A percentile compares a stretch with the other conserved stretches of the same genome.
Conservation (phyloP, 2,888 invertebrate species). For the Pterobdella sp. region DNA sequence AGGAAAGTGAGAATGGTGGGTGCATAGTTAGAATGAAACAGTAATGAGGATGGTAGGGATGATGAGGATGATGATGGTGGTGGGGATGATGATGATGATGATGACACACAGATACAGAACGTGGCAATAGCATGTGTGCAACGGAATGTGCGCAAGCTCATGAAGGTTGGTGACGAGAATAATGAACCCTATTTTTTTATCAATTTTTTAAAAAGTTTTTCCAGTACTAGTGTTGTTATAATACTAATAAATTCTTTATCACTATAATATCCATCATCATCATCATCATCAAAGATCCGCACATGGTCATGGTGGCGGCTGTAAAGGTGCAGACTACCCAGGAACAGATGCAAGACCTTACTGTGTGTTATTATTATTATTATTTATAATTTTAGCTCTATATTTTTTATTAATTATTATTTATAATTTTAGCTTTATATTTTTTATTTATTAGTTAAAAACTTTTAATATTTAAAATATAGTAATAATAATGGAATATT, state of each 20-base stretch:
- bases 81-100: background rate
- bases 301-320: conserved; percentile 98
- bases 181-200: too few species aligned
- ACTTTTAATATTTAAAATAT: background rate
- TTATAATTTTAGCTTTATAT: background rate
- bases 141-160: conserved; percentile 82
- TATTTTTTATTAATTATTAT: background rate
- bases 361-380: conserved; percentile 56
- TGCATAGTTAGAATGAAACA: too few species aligned
- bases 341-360: conserved; percentile 76
- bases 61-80: background rate
- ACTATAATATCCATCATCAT: too few species aligned
- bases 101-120: conserved; percentile 60
- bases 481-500: background rate
- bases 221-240: too few species aligned
- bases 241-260: too few species aligned
- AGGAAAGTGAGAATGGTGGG: background rate
- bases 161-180: too few species aligned
- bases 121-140: conserved; percentile 84
- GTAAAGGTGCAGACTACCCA: conserved; percentile 88
- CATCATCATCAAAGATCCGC: too few species aligned
- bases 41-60: background rate
- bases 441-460: background rate
- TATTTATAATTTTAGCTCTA: background rate
- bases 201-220: too few species aligned